These are phyloP conservation scores for Ypsolopha scabrella DNA, from an alignment of 2,888 invertebrate species.

Conservation along the genomic window DNA sequence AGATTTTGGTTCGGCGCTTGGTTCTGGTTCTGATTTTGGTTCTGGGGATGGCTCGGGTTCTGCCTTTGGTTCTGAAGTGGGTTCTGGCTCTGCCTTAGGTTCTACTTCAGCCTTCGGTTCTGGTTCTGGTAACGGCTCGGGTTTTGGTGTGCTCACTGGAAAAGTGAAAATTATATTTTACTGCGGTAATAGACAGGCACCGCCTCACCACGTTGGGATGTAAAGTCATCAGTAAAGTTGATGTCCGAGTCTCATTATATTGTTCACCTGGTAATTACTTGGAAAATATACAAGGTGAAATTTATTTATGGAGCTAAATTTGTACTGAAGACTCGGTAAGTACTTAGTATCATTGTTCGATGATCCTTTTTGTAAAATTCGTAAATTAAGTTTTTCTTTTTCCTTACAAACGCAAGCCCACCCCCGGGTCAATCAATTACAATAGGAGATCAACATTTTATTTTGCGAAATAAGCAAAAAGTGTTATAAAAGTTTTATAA, in stretches of 20 bases:
- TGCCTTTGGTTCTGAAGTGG: slow-evolving; percentile 41
- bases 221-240: background rate
- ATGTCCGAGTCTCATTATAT: background rate
- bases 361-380: no score
- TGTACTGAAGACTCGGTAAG: no score
- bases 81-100: slow-evolving; percentile 38
- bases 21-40: slow-evolving; percentile 43
- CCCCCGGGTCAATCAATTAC: no score
- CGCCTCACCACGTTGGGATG: background rate
- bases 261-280: background rate
- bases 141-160: slow-evolving; percentile 31
- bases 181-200: background rate
- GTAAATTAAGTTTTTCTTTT: no score
- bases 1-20: slow-evolving; percentile 32
- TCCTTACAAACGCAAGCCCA: no score
- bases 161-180: slow-evolving; percentile 1
- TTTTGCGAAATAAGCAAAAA: no score
- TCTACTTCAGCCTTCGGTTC: slow-evolving; percentile 7
- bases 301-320: no score
- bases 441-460: no score
- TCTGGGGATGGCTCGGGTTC: slow-evolving; percentile 47
- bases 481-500: no score
- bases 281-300: no score
- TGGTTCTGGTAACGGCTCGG: slow-evolving; percentile 18
- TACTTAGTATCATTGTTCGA: no score